Percentiles rank a stretch among this genome's conserved stretches.
Conservation (phyloP, 2,888 invertebrate species). For the Sussaba pulchella region DNA sequence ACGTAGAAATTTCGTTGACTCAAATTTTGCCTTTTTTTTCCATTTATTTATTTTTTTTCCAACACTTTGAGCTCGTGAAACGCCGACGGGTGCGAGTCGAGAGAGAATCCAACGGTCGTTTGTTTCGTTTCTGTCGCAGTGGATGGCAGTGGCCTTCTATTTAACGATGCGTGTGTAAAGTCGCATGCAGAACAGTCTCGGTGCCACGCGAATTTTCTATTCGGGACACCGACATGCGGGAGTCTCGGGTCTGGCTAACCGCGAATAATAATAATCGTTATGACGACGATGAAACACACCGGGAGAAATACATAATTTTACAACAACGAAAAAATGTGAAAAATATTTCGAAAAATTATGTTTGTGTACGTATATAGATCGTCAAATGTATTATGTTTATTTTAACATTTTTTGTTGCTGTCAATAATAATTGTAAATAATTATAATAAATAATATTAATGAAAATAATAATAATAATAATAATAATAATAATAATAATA, state of each 20-base stretch:
- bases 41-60: constrained; percentile 18
- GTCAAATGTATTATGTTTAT: too few relatives aligned
- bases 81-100: neutral
- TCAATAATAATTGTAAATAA: too few relatives aligned
- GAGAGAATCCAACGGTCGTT: neutral
- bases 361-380: too few relatives aligned
- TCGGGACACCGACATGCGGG: constrained; percentile 10
- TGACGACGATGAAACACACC: neutral
- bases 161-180: constrained; percentile 44
- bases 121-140: neutral
- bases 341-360: too few relatives aligned
- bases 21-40: neutral
- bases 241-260: neutral
- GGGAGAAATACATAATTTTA: neutral
- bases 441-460: too few relatives aligned
- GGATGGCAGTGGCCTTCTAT: constrained; percentile 5
- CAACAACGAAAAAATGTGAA: too few relatives aligned
- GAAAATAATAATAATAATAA: too few relatives aligned
- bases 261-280: neutral
- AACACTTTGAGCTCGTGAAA: constrained; percentile 1
- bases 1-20: constrained; percentile 32
- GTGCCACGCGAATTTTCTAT: constrained; percentile 21
- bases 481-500: too few relatives aligned
- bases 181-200: constrained; percentile 26
- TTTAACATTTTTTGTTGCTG: too few relatives aligned